Evolutionary conservation across 2,888 invertebrate genomes (phyloP).

Genomic region (Drosophila kambysellisi): DNA sequence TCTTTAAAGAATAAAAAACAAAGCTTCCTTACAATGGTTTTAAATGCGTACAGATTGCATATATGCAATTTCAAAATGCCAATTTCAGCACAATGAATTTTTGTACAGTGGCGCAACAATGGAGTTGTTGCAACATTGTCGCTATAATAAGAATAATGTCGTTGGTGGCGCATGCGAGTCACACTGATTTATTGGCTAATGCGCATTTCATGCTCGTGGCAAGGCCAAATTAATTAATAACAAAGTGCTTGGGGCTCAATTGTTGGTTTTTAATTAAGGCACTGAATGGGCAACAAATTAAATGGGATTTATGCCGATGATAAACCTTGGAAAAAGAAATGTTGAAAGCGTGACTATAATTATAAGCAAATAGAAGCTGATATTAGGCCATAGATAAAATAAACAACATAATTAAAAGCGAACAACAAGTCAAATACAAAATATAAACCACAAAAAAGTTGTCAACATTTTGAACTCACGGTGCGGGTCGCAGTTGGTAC

Average conservation of each 20-base stretch:
- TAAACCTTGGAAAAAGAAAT: slow-evolving; percentile 34
- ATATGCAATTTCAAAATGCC: slow-evolving; percentile 9
- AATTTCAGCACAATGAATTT: slow-evolving; percentile 8
- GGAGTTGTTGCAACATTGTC: slow-evolving; percentile 12
- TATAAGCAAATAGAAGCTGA: slow-evolving; percentile 73
- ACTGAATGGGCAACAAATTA: slow-evolving; percentile 58
- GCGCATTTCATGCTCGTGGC: slow-evolving; percentile 51
- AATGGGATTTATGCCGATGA: slow-evolving; percentile 59
- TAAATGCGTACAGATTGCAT: neutral
- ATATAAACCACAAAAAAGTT: slow-evolving; percentile 27
- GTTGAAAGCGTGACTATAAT: slow-evolving; percentile 64
- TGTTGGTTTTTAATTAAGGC: slow-evolving; percentile 80
- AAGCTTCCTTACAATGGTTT: neutral
- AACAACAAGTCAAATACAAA: slow-evolving; percentile 64
- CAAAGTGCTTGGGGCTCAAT: slow-evolving; percentile 44
- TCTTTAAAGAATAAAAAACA: neutral
- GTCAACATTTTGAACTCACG: slow-evolving; percentile 56
- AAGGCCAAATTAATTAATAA: slow-evolving; percentile 79
- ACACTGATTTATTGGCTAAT: slow-evolving; percentile 69
- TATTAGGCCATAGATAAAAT: slow-evolving; percentile 61
- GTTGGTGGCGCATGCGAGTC: slow-evolving; percentile 15
- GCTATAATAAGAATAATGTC: slow-evolving; percentile 32
- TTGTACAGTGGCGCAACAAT: slow-evolving; percentile 32
- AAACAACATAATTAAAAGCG: slow-evolving; percentile 78
- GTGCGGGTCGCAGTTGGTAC: slow-evolving; percentile 65